A percentile compares a stretch with the other conserved stretches of the same genome.
Conservation (phyloP, 1,140 invertebrate species). For the Pseudachorutes palmiensis region DNA sequence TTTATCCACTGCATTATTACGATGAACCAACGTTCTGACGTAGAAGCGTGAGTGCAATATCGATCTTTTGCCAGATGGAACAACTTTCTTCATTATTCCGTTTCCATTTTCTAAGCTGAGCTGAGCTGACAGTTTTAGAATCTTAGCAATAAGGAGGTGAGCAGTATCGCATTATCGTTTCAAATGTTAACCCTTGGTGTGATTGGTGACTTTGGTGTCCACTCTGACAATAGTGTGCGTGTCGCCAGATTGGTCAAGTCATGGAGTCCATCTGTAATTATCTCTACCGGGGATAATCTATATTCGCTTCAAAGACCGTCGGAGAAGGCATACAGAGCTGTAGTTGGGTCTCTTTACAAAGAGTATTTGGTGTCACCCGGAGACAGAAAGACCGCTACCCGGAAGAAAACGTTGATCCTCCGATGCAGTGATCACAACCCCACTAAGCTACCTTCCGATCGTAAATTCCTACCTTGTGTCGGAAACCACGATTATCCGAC, state of each 20-base stretch:
- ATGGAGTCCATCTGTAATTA: constrained; percentile 2
- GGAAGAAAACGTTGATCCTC: not conserved
- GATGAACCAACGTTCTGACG: no score
- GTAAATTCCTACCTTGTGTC: constrained; percentile 11
- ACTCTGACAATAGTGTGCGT: not conserved
- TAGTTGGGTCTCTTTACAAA: not conserved
- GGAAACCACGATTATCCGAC: constrained; percentile 9
- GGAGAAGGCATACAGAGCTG: not conserved
- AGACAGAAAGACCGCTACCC: not conserved
- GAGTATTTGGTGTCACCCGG: constrained; percentile 1
- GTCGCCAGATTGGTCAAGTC: not conserved
- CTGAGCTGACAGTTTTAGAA: no score
- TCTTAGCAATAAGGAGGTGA: no score
- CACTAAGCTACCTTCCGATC: not conserved
- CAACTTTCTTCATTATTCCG: no score
- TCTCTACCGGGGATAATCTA: constrained; percentile 13
- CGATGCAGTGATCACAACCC: not conserved
- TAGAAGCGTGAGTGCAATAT: no score
- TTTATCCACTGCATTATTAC: no score
- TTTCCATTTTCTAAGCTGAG: no score
- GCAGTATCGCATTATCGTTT: no score
- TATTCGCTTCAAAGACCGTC: constrained; percentile 8
- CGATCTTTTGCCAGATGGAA: no score
- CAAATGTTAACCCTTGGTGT: constrained; percentile 7
- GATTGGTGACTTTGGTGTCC: constrained; percentile 15